Conservation (phyloP, 2,113 vertebrate genomes). For the Poeciliopsis prolifica region DNA sequence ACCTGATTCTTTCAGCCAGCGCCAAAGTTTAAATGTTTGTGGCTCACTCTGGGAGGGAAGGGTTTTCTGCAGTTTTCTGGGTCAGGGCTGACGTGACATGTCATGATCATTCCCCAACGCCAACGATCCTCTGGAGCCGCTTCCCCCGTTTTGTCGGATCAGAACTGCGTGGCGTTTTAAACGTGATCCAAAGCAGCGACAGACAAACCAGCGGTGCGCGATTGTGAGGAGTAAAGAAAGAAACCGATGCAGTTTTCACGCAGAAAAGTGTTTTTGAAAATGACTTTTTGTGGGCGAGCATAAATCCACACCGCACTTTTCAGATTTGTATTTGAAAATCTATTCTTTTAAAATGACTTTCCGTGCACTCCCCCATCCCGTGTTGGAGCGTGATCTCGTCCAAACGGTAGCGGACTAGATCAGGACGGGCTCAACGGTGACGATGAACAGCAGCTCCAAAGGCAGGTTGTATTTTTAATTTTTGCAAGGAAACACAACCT, state of each 20-base stretch:
- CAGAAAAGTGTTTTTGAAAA: neutral
- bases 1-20: neutral
- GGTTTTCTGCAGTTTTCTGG: neutral
- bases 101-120: too few species aligned
- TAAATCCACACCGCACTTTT: neutral
- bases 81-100: neutral
- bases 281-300: neutral
- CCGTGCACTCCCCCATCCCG: too few species aligned
- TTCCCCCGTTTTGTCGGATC: neutral
- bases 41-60: neutral
- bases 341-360: too few species aligned
- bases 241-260: neutral
- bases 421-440: too few species aligned
- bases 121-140: too few species aligned
- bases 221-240: neutral
- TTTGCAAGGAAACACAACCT: too few species aligned
- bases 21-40: neutral
- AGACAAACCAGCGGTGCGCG: neutral
- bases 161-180: neutral
- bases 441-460: too few species aligned
- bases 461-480: too few species aligned
- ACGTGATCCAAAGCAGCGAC: too few species aligned
- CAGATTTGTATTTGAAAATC: neutral
- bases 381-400: too few species aligned
- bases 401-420: too few species aligned